Conservation (phyloP, 2,888 invertebrate species). For the Agonopterix subpropinquella region DNA sequence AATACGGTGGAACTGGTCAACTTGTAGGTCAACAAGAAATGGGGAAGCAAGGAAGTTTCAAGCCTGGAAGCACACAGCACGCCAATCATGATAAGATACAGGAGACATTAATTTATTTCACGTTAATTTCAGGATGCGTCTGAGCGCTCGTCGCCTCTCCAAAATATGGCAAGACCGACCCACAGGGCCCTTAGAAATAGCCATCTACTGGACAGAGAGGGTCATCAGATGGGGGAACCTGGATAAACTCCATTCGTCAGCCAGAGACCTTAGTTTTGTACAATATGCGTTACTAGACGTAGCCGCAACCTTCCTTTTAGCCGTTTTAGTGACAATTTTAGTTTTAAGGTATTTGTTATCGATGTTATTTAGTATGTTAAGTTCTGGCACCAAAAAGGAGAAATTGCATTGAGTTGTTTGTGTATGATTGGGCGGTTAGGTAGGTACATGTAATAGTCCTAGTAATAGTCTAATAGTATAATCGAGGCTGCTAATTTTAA, state of each 20-base stretch:
- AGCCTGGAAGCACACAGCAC: too few relatives aligned
- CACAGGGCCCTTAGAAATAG: conserved; percentile 68
- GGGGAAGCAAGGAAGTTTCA: too few relatives aligned
- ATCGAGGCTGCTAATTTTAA: too few relatives aligned
- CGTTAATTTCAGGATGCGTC: conserved; percentile 47
- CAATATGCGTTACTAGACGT: conserved; percentile 52
- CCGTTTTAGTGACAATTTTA: conserved; percentile 26
- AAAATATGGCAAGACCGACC: conserved; percentile 70
- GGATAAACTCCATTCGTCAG: conserved; percentile 41
- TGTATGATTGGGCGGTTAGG: too few relatives aligned
- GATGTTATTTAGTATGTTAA: conserved; percentile 32
- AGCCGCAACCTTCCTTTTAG: conserved; percentile 32
- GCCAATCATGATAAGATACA: too few relatives aligned
- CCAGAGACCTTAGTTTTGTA: conserved; percentile 45
- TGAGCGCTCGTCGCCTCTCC: conserved; percentile 59
- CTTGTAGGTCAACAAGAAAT: too few relatives aligned
- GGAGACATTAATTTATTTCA: not conserved
- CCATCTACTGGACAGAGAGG: conserved; percentile 76
- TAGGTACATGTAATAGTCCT: too few relatives aligned
- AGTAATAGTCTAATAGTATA: too few relatives aligned
- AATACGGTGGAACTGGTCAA: too few relatives aligned
- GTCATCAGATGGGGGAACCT: conserved; percentile 60
- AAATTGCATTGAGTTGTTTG: conserved; percentile 38
- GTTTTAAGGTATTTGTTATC: conserved; percentile 31
- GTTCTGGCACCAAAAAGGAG: conserved; percentile 39